Conservation (phyloP, 2,888 invertebrate species). For the Eristalinus sepulchralis region DNA sequence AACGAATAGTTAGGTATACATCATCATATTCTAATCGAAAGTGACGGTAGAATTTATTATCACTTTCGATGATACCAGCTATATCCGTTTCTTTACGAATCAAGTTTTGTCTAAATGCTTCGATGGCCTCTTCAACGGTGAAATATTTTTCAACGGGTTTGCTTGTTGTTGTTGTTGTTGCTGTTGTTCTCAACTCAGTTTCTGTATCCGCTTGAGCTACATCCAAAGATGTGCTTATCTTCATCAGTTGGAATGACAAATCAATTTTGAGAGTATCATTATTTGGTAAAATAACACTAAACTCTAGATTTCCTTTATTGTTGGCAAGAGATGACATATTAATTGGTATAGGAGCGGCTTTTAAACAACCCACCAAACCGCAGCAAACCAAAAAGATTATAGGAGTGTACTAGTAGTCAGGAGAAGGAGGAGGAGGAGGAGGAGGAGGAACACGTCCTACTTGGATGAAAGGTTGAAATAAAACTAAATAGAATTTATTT, state of each 20-base stretch:
- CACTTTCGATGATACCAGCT: constrained; percentile 58
- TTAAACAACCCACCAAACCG: too few relatives aligned
- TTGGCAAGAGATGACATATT: constrained; percentile 1
- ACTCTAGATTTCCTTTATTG: not conserved
- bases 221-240: not conserved
- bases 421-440: too few relatives aligned
- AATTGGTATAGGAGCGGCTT: constrained; percentile 6
- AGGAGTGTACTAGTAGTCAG: too few relatives aligned
- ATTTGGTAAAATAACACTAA: not conserved
- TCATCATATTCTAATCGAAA: constrained; percentile 52
- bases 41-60: constrained; percentile 50
- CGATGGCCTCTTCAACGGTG: constrained; percentile 4
- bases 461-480: not conserved
- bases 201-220: not conserved
- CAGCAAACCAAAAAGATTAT: too few relatives aligned
- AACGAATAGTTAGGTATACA: constrained; percentile 38
- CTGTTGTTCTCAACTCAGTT: not conserved
- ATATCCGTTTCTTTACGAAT: constrained; percentile 55
- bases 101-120: constrained; percentile 59
- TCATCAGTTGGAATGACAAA: constrained; percentile 6
- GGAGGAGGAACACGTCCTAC: too few relatives aligned
- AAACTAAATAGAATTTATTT: not conserved
- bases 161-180: constrained; percentile 5
- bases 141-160: not conserved
- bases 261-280: constrained; percentile 11